Base-by-base conservation (phyloP, 2,797 vertebrate species). In the Aplochiton taeniatus region DNA sequence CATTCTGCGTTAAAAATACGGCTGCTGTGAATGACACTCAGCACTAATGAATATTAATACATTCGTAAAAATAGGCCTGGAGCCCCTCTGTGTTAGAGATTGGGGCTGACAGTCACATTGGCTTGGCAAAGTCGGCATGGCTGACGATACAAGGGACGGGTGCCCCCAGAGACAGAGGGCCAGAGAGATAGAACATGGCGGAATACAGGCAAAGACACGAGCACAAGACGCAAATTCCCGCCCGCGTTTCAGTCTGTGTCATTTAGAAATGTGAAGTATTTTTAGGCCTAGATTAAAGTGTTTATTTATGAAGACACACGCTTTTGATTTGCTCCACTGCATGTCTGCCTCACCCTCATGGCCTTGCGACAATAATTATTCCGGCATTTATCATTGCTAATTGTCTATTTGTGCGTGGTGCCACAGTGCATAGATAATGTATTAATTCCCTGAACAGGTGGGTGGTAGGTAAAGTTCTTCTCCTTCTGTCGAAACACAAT, bases 21-120 rank as follows among this genome's bases (percentile, higher is more conserved):
- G 72, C 74, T 79, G 77, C 83, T 81, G 81, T 89, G 88, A 89
- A 89, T 90, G 88, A 88, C 88, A 88, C 90, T 88, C 83, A 69
- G 77, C 84, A 74, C 83, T 90, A 91, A 91, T 90, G 85, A 92
- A 91, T 89, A 88, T 90, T 86, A 88, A 92, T 88, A 85, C 84
- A 87, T 90, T 86, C 85, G 87, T 88, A 90, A 89, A 90, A 90
- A 90, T 89, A 88, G 88, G 75, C 85, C 73, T 68, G 62, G 73
- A 79, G 77, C 83, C 77, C 79, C 83, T 88, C 81, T 81, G 79
- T 58, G 77, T 59, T n/a, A 68, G 75, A 84, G 84, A 90, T 88
- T 80, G 82, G 85, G 85, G 91, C 82, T 87, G 90, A 90, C 87
- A 90, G 88, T 76, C 85, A 83, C 85, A 89, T 85, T 78, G 85